Conservation (phyloP, 2,113 vertebrate genomes). For the Sterrhoptilus dennistouni region DNA sequence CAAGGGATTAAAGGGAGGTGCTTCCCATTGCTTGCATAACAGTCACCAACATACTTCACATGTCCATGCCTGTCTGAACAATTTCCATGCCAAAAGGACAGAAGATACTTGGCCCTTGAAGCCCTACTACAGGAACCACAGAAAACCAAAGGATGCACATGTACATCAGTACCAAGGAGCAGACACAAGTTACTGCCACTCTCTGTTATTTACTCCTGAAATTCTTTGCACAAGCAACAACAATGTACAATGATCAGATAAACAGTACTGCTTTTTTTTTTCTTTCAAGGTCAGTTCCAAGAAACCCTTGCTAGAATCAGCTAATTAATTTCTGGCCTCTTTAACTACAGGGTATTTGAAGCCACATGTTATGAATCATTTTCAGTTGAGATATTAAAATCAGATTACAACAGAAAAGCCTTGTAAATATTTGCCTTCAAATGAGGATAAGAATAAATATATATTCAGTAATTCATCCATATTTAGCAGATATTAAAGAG, state of each 20-base stretch:
- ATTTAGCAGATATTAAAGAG: conserved; percentile 84
- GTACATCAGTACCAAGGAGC: not conserved
- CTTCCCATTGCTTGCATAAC: conserved; percentile 9
- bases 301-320: conserved; percentile 74
- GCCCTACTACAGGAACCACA: not conserved
- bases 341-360: conserved; percentile 76
- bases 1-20: conserved; percentile 41
- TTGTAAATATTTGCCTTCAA: conserved; percentile 85
- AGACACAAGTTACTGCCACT: conserved; percentile 3
- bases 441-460: conserved; percentile 83
- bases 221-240: conserved; percentile 65
- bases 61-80: not conserved
- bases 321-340: conserved; percentile 80
- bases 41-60: not conserved
- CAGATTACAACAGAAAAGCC: conserved; percentile 81
- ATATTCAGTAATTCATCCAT: conserved; percentile 84
- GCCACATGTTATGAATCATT: conserved; percentile 76
- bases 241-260: conserved; percentile 69
- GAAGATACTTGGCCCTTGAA: not conserved
- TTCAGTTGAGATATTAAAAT: conserved; percentile 84
- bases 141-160: not conserved
- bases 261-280: conserved; percentile 8
- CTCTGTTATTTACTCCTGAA: conserved; percentile 64
- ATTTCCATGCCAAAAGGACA: not conserved
- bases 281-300: conserved; percentile 77